Conservation (phyloP, 1,140 invertebrate genomes). For the Arion vulgaris region DNA sequence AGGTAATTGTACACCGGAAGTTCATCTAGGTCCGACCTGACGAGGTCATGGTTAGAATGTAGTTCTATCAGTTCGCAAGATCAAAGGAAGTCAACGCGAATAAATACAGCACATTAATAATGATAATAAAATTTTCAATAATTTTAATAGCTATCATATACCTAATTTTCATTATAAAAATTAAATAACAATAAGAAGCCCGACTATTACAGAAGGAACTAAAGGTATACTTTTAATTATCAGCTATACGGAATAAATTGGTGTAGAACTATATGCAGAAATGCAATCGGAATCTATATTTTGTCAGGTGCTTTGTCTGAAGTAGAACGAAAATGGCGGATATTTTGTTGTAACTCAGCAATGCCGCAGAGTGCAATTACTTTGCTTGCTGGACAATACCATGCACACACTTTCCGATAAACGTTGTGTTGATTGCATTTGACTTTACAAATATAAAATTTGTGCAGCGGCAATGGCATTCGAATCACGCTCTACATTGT, state of each 20-base stretch:
- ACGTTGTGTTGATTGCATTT: background rate
- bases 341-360: background rate
- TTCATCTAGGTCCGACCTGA: no score
- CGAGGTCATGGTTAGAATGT: background rate
- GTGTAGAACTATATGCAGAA: background rate
- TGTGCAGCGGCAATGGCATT: background rate
- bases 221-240: background rate
- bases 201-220: background rate
- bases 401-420: background rate
- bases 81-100: background rate
- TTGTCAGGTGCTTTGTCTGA: background rate
- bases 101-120: background rate
- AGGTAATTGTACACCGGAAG: background rate
- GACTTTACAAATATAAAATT: background rate
- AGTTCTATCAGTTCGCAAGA: background rate
- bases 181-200: background rate
- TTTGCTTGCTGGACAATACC: background rate
- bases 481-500: background rate
- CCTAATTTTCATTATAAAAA: background rate
- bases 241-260: background rate
- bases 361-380: background rate
- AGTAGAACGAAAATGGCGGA: background rate
- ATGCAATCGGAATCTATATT: background rate
- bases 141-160: background rate
- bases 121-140: conserved; percentile 3